A percentile compares a stretch with the other conserved stretches of the same genome.
These are phyloP conservation scores for Zophobas atratus DNA, from an alignment of 1,140 invertebrate species.

Conservation along the genomic window DNA sequence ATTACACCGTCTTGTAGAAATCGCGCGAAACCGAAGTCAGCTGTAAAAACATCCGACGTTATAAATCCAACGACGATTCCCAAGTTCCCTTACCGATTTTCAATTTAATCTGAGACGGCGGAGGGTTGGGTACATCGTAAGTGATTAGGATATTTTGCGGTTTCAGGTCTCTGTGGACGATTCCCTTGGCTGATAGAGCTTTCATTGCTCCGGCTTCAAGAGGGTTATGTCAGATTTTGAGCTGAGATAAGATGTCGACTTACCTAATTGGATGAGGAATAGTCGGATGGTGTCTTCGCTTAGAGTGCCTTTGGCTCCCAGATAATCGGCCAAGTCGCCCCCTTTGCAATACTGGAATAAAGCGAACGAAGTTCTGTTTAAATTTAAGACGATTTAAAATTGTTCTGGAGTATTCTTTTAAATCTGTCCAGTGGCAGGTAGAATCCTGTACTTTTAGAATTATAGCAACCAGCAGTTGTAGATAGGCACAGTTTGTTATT, in stretches of 20 bases:
- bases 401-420: too few species aligned
- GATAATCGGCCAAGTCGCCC: conserved; percentile 97
- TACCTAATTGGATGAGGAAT: conserved; percentile 95
- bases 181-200: conserved; percentile 95
- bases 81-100: conserved; percentile 86
- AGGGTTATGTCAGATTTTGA: conserved; percentile 43
- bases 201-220: conserved; percentile 94
- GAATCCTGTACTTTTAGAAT: too few species aligned
- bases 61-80: background rate
- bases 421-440: too few species aligned
- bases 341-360: conserved; percentile 95
- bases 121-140: conserved; percentile 85
- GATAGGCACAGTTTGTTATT: too few species aligned
- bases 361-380: too few species aligned
- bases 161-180: conserved; percentile 99
- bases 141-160: conserved; percentile 97
- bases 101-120: conserved; percentile 91
- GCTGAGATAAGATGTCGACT: conserved; percentile 56
- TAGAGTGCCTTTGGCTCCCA: conserved; percentile 91
- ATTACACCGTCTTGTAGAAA: conserved; percentile 99
- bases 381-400: too few species aligned
- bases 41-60: conserved; percentile 71
- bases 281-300: conserved; percentile 97
- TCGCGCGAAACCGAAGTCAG: conserved; percentile 99
- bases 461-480: too few species aligned